Evolutionary conservation across 1,140 invertebrate species (phyloP), one percentile per base, ranked within the genome.

Genomic region (Diorhabda sublineata): DNA sequence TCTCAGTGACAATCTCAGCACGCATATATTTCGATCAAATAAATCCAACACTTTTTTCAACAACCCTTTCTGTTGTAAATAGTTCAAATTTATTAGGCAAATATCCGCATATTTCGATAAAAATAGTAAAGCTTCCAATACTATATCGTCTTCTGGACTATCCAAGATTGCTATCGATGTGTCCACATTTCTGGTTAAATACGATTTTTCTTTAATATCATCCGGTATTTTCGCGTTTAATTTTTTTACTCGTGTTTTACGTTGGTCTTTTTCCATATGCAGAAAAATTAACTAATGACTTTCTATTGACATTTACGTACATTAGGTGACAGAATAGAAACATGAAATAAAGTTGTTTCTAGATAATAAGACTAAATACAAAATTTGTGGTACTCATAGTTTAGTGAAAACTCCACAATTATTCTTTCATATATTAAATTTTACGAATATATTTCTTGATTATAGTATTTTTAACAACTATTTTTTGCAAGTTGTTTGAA

Each of bases 101-200:
- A 75, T 64, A 67, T 77, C 75, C 2, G 69, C 73, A 66, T 77
- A 77, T 68, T 75, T 77, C 7, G 75, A 77, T 60, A 77, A 45
- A 59, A 75, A 75, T 61, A 77, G 66, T 41, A 77, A 66, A 5
- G 75, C 69, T 70, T 77, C 75, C 41, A 75, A 64, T n/a, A 77
- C 73, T 7, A 77, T 45, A 64, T 74, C 70, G 45, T 64, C 65
- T 71, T 77, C 75, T 11, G 74, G 69, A 67, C 74, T 75, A 43
- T 75, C 72, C 4, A 77, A 52, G n/a, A 77, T 64, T n/a, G 75
- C 70, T 42, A 77, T 71, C 6, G 75, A 77, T 11, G 75, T 75
- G 68, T 75, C 74, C 26, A 77, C 71, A 71, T 75, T 68, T 58
- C 68, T 74, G 3, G 73, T 70, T 7, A 66, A 65, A 57, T 77